phyloP scores from a whole-genome alignment of 1,140 invertebrate genomes.

The Patella vulgata region DNA sequence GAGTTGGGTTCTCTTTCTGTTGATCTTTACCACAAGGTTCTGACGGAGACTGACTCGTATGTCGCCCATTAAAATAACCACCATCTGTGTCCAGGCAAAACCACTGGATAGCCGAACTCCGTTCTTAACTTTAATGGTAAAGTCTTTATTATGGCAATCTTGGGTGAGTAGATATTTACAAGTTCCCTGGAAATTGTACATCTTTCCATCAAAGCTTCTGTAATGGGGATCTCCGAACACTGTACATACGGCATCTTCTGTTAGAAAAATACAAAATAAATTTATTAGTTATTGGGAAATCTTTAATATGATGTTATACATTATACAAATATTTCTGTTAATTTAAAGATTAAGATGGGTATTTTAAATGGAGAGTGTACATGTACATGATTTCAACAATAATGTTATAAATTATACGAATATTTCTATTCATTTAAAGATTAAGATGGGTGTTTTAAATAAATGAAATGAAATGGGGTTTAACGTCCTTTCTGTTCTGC shows the following conservation, averaged over 20 bases:
- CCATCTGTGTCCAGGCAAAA: constrained; percentile 76
- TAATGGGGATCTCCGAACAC: constrained; percentile 96
- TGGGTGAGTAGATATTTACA: constrained; percentile 87
- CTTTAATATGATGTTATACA: not conserved
- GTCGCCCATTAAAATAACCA: constrained; percentile 74
- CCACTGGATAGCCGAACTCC: constrained; percentile 80
- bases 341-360: not conserved
- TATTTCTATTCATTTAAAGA: too few species aligned
- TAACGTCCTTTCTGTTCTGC: too few species aligned
- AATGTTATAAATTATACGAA: not conserved
- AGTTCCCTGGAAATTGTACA: constrained; percentile 86
- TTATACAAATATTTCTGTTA: not conserved
- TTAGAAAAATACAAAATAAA: constrained; percentile 47
- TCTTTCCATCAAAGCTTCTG: constrained; percentile 92
- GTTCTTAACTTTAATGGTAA: constrained; percentile 89
- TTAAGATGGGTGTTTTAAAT: too few species aligned
- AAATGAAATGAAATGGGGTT: too few species aligned
- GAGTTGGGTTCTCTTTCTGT: constrained; percentile 77
- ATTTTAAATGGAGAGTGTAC: too few species aligned
- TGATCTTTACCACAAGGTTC: constrained; percentile 85
- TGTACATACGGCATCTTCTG: constrained; percentile 86
- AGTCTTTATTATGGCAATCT: constrained; percentile 68
- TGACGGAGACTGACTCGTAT: constrained; percentile 88
- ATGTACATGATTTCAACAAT: too few species aligned
- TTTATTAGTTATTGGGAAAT: constrained; percentile 1